Percentiles rank a stretch among this genome's conserved stretches.
phyloP scores from a whole-genome alignment of 2,888 invertebrate species.

The Caenorhabditis panamensis region DNA sequence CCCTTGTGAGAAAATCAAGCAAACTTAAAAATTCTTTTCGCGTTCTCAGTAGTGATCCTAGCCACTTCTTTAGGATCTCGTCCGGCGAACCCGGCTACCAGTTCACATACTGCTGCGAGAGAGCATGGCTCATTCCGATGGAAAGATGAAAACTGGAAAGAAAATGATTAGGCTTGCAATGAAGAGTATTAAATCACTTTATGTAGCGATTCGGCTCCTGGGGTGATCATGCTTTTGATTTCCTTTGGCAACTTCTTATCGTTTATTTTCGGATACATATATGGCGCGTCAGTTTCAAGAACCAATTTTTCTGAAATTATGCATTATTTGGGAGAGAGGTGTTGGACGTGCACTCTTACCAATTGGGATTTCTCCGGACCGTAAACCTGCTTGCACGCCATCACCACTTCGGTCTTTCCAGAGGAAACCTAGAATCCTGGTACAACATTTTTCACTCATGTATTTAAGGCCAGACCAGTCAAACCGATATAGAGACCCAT shows the following conservation, averaged over 20 bases:
- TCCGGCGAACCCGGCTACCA: conserved; percentile 83
- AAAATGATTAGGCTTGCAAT: not conserved
- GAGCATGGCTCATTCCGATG: conserved; percentile 93
- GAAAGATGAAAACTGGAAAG: conserved; percentile 65
- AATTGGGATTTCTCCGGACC: conserved; percentile 89
- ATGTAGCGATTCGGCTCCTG: conserved; percentile 65
- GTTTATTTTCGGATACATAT: conserved; percentile 94
- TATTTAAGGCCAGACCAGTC: too few relatives aligned
- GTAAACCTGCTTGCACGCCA: conserved; percentile 90
- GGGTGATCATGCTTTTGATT: conserved; percentile 87
- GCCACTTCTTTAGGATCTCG: conserved; percentile 69
- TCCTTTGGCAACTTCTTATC: conserved; percentile 92
- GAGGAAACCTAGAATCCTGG: conserved; percentile 86
- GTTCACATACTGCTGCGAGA: conserved; percentile 92
- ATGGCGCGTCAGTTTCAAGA: conserved; percentile 94
- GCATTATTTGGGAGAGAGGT: too few relatives aligned
- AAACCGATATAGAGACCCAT: conserved; percentile 91
- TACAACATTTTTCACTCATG: too few relatives aligned
- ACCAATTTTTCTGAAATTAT: conserved; percentile 86
- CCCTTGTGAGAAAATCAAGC: too few relatives aligned
- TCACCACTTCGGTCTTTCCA: conserved; percentile 95
- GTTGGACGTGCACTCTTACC: conserved; percentile 81
- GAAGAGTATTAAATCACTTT: conserved; percentile 54
- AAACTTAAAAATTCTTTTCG: conserved; percentile 71
- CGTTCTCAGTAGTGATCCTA: conserved; percentile 74